These are phyloP conservation scores for Amphibalanus amphitrite DNA, from an alignment of 1,140 invertebrate genomes.

Conservation along the genomic window DNA sequence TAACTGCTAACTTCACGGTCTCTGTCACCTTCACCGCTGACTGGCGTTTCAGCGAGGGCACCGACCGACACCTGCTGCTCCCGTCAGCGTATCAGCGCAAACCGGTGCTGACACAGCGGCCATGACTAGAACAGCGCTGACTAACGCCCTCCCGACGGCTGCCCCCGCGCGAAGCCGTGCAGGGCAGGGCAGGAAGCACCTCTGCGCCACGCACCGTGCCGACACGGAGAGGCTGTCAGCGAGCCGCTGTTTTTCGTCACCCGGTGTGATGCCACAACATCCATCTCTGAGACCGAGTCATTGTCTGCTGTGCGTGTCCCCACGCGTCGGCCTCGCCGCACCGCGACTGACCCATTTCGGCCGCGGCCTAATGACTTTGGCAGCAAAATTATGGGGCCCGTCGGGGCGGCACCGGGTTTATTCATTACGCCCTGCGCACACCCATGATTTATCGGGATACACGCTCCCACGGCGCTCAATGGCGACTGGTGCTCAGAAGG, in stretches of 20 bases:
- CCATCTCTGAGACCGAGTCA: neutral
- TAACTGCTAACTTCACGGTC: too few relatives aligned
- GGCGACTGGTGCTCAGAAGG: too few relatives aligned
- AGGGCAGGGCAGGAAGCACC: too few relatives aligned
- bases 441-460: neutral
- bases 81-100: too few relatives aligned
- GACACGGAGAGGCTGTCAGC: neutral
- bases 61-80: too few relatives aligned
- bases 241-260: neutral
- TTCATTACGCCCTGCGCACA: neutral
- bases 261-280: neutral
- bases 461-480: neutral
- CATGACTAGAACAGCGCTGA: neutral
- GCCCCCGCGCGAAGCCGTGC: too few relatives aligned
- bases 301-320: neutral
- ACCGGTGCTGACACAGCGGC: too few relatives aligned
- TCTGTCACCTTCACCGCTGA: too few relatives aligned
- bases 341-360: neutral
- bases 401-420: neutral
- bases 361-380: neutral
- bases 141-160: neutral
- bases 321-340: neutral
- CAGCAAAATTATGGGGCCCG: neutral
- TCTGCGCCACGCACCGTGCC: too few relatives aligned
- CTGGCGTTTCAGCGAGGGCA: too few relatives aligned